Percentiles rank a stretch among this genome's conserved stretches.
phyloP scores from a whole-genome alignment of 2,113 vertebrate species.

The Carassius auratus region DNA sequence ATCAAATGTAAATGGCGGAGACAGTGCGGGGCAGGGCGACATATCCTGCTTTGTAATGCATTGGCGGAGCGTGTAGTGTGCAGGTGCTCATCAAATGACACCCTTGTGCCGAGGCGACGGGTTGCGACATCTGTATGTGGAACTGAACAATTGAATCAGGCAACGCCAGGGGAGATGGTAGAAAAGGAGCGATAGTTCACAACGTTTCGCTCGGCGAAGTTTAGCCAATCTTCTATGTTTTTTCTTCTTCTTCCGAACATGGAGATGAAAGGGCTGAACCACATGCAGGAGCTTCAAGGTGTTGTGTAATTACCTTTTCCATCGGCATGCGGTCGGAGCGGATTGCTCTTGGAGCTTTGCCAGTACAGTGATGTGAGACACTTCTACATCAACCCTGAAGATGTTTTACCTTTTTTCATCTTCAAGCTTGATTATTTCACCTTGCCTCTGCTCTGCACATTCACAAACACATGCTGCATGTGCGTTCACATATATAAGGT shows the following conservation, averaged over 20 bases:
- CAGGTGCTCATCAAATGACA: constrained; percentile 63
- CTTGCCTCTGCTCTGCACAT: not conserved
- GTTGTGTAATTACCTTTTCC: constrained; percentile 64
- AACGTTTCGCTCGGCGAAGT: constrained; percentile 10
- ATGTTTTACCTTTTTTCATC: constrained; percentile 11
- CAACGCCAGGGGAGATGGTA: constrained; percentile 29
- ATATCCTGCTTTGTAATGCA: constrained; percentile 56
- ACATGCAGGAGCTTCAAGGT: constrained; percentile 58
- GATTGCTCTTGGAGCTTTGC: constrained; percentile 63
- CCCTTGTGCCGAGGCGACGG: constrained; percentile 37
- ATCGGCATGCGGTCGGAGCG: constrained; percentile 50
- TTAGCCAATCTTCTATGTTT: constrained; percentile 28
- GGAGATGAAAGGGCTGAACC: constrained; percentile 49
- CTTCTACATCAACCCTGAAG: constrained; percentile 14
- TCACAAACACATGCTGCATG: not conserved
- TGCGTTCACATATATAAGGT: not conserved
- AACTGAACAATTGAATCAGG: constrained; percentile 58
- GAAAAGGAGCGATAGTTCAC: constrained; percentile 29
- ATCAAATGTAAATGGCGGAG: constrained; percentile 70
- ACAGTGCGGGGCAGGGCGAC: constrained; percentile 49
- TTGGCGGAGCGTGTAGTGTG: constrained; percentile 53
- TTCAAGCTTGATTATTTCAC: constrained; percentile 7
- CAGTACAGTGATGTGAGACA: constrained; percentile 17
- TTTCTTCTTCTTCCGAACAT: constrained; percentile 13
- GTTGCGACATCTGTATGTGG: constrained; percentile 58